Conservation (phyloP, 2,113 vertebrate species). For the Aramus guarauna region DNA sequence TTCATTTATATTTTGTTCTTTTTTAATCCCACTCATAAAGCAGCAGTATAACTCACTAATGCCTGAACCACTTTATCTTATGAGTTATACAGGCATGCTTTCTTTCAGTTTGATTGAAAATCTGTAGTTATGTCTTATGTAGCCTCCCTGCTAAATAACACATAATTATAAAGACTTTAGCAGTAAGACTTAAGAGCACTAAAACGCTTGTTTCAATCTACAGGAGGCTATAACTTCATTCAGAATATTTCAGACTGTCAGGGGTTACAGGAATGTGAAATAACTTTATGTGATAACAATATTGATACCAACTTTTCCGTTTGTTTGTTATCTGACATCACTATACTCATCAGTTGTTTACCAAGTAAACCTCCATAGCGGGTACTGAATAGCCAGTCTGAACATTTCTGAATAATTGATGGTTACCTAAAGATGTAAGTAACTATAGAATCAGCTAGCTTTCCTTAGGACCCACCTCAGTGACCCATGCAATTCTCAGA, state of each 20-base stretch:
- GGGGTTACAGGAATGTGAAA: background rate
- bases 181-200: background rate
- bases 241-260: background rate
- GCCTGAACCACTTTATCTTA: background rate
- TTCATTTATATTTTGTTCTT: background rate
- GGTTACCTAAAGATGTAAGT: background rate
- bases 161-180: background rate
- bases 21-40: background rate
- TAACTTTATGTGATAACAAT: background rate
- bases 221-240: background rate
- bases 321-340: background rate
- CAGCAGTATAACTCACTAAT: background rate
- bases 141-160: background rate
- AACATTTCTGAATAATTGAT: background rate
- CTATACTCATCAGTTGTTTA: background rate
- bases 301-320: background rate
- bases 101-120: slow-evolving; percentile 26
- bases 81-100: background rate
- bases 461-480: background rate
- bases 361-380: background rate
- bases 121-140: background rate
- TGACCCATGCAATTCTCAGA: background rate
- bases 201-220: background rate
- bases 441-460: background rate
- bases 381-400: background rate